Base-by-base conservation (phyloP, 2,113 vertebrate genomes). In the Camelus bactrianus region DNA sequence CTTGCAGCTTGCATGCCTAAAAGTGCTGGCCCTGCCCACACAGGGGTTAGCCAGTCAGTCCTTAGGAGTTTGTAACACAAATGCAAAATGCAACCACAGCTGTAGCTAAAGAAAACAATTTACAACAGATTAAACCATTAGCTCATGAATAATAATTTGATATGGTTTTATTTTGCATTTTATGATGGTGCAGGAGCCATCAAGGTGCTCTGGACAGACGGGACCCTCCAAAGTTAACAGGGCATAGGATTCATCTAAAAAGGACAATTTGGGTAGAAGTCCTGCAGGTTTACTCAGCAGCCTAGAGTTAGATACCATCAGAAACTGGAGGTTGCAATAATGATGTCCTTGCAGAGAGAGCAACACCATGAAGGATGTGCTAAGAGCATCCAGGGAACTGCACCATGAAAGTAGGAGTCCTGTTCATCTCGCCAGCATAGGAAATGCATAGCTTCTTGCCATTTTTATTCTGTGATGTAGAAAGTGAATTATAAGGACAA, bases 31-130 rank as follows among this genome's bases (percentile, higher is more conserved):
- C 42, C 46, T 62, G n/a, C n/a, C 92, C 42, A 54, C 6, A 16
- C 35, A 76, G 15, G 4, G 8, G 30, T 42, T 64, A 64, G 67
- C 62, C 46, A 75, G 62, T 76, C 38, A 52, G 16, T 86, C 81
- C 46, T 79, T 32, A 32, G 14, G 20, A 19, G 6, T n/a, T 89
- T 80, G 8, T 70, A 79, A 94, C 28, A 93, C 26, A 70, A 75
- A 87, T 87, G 38, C 46, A 91, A 94, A 92, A 48, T 82, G 50
- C 24, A 96, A 81, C 17, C 62, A 83, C 28, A 93, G 62, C 13
- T 91, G 7, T 64, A 84, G 38, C 14, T n/a, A n/a, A 87, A 94
- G 17, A 79, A 91, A 94, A 93, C 32, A 30, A 86, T 46, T 92
- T 82, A 65, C 1, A 92, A n/a, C 52, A 73, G 14, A 94, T 62